phyloP scores from a whole-genome alignment of 2,797 vertebrate genomes.

The Rhinatrema bivittatum region DNA sequence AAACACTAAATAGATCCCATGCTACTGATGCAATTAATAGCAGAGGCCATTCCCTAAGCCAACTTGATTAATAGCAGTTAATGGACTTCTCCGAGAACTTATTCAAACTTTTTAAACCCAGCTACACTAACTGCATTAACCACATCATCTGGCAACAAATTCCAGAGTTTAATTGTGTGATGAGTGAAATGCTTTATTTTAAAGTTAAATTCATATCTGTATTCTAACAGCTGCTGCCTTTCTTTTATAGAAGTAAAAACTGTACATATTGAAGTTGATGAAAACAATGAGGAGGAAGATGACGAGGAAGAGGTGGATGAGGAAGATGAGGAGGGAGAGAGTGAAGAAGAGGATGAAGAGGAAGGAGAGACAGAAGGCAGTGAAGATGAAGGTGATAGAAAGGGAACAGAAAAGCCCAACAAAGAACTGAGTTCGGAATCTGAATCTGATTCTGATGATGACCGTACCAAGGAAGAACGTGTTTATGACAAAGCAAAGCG shows the following conservation, averaged over 20 bases:
- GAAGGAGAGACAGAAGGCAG: constrained; percentile 63
- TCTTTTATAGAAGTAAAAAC: constrained; percentile 73
- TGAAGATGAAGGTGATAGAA: constrained; percentile 38
- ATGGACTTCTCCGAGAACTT: no score
- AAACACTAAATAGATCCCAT: no score
- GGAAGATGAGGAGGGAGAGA: constrained; percentile 69
- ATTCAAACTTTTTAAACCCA: no score
- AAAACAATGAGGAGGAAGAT: constrained; percentile 61
- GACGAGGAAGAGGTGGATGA: constrained; percentile 71
- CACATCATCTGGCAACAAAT: no score
- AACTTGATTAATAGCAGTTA: no score
- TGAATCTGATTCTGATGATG: constrained; percentile 74
- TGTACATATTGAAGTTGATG: constrained; percentile 90
- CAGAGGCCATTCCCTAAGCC: no score
- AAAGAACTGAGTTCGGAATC: constrained; percentile 74
- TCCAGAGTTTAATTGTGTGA: no score
- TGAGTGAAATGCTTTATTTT: no score
- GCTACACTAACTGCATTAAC: no score
- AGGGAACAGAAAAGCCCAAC: constrained; percentile 46
- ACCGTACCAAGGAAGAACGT: constrained; percentile 82
- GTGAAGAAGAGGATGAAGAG: constrained; percentile 60
- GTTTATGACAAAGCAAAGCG: constrained; percentile 89
- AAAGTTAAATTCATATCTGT: no score
- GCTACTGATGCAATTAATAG: no score
- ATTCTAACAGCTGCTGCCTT: no score